Conservation (phyloP, 2,888 invertebrate genomes). For the Tipula helvola region DNA sequence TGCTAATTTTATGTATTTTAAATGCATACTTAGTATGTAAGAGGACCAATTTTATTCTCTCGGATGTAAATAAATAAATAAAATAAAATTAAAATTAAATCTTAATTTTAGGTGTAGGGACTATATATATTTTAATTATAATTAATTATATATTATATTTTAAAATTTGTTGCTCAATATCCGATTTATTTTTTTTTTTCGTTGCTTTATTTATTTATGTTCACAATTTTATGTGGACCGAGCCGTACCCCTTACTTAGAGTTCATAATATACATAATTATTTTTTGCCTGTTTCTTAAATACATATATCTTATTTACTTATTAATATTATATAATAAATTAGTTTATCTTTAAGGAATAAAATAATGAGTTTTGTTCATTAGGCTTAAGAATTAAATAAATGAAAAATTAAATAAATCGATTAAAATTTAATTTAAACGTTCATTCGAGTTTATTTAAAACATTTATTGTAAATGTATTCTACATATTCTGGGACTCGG, state of each 20-base stretch:
- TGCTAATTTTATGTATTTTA: neutral
- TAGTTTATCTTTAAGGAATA: neutral
- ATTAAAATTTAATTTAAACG: neutral
- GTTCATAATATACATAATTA: neutral
- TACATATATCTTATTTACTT: neutral
- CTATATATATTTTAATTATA: neutral
- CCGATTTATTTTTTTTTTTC: neutral
- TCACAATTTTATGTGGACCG: conserved; percentile 9
- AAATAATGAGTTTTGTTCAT: neutral
- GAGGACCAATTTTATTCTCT: neutral
- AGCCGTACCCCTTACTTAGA: neutral
- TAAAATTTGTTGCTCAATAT: neutral
- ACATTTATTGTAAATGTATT: neutral
- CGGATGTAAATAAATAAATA: neutral
- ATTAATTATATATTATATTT: neutral
- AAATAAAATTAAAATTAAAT: neutral
- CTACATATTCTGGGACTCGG: no score
- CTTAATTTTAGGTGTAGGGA: neutral
- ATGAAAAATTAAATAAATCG: neutral
- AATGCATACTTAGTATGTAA: neutral
- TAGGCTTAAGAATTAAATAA: neutral
- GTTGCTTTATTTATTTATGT: conserved; percentile 4
- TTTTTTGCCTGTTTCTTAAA: neutral
- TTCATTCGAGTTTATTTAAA: neutral
- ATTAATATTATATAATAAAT: neutral